Evolutionary conservation across 1,140 invertebrate species (phyloP), one percentile per base, ranked within the genome.

Genomic region (Pentalonia nigronervosa): DNA sequence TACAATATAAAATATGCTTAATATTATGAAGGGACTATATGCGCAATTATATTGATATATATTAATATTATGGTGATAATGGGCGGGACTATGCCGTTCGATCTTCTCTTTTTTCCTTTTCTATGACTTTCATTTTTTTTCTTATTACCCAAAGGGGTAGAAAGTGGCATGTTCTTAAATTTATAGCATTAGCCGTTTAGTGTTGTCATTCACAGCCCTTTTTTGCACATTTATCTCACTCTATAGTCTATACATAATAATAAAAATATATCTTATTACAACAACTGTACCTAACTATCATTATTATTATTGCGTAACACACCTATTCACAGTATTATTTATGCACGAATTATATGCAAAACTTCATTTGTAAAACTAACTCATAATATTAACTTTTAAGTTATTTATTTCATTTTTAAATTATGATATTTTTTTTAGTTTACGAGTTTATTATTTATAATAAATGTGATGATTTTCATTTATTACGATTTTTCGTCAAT

Each of bases 21-120:
- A 53, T 53, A n/a, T 53, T n/a, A 88, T 34, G 53, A 53, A 53
- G 87, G 45, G 17, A 20, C 30, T n/a, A 17, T n/a, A 14, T 4
- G 60, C 17, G 83, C 41, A 41, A 86, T 86, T 25, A 30, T 86
- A 86, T 89, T 56, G 53, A 90, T 67, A 36, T 60, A 67, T 90
- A 60, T 90, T 60, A 60, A 45, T 90, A 90, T 90, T 90, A 90
- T 90, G 53, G 30, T 67, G 89, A 90, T 90, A 90, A 45, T 45
- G 89, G 53, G 53, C 6, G 56, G 36, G 47, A 21, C 47, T 88
- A 41, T 41, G 30, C 47, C 14, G 34, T 88, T 88, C 48, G 48
- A 88, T 88, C 87, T 88, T 88, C 21, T 88, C n/a, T 7, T 67
- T 67, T 90, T 90, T 90, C 25, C 50, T 53, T 89, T 56, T 7